These are phyloP conservation scores for Circaetus gallicus DNA, from an alignment of 2,113 vertebrate species.

Conservation along the genomic window DNA sequence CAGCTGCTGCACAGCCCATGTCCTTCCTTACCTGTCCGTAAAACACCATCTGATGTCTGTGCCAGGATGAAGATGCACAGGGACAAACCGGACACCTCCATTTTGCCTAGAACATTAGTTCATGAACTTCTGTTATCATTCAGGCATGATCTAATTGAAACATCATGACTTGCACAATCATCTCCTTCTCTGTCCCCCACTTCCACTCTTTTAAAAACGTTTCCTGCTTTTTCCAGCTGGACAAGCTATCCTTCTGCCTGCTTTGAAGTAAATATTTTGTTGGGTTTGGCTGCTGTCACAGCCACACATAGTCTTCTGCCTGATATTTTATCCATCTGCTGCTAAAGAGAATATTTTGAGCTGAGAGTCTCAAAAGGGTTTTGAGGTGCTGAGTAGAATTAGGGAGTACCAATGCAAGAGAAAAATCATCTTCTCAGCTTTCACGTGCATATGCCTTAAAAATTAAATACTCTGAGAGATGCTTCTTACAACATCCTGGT, in stretches of 20 bases:
- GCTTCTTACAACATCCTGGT: background rate
- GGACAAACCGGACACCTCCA: background rate
- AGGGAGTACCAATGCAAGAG: background rate
- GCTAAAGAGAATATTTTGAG: background rate
- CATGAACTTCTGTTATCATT: background rate
- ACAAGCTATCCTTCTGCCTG: slow-evolving; percentile 1
- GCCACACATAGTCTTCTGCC: background rate
- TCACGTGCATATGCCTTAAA: background rate
- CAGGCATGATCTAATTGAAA: background rate
- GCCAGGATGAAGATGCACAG: background rate
- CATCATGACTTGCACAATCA: slow-evolving; percentile 27
- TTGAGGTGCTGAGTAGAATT: background rate
- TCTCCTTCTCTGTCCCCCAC: background rate
- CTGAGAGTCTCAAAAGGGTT: background rate
- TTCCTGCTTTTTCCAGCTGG: slow-evolving; percentile 52
- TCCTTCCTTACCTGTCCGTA: background rate
- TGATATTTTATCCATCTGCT: slow-evolving; percentile 48
- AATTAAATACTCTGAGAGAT: background rate
- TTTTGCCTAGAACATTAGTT: background rate
- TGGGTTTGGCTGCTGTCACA: slow-evolving; percentile 39
- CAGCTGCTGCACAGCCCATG: background rate
- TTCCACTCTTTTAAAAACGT: background rate
- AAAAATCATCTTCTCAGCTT: background rate
- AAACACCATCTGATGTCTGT: background rate
- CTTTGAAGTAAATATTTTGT: slow-evolving; percentile 49